Evolutionary conservation across 2,888 invertebrate species (phyloP).

Genomic region (Pasiphila rectangulata): DNA sequence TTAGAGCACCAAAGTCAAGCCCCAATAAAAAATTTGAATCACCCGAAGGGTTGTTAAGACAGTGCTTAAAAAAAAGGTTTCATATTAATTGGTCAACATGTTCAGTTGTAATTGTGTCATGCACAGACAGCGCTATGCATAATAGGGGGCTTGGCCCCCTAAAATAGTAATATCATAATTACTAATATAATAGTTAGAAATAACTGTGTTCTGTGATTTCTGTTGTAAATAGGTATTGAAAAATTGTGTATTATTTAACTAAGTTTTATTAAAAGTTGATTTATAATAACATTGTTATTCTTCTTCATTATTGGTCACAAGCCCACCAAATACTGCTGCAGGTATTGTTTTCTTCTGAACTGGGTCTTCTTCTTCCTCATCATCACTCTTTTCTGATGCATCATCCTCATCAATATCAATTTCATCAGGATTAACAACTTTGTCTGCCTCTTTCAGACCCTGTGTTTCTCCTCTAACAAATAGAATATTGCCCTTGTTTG

Average conservation of each 20-base stretch:
- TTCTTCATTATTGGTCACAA: constrained; percentile 65
- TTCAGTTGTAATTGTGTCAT: neutral
- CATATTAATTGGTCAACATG: too few species aligned
- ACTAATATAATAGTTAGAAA: constrained; percentile 33
- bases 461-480: constrained; percentile 94
- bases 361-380: constrained; percentile 82
- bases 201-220: constrained; percentile 63
- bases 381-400: constrained; percentile 82
- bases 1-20: too few species aligned
- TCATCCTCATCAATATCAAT: constrained; percentile 89
- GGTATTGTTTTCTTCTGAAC: constrained; percentile 93
- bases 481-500: constrained; percentile 84
- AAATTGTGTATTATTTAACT: constrained; percentile 55
- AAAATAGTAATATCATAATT: constrained; percentile 13
- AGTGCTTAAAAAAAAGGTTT: too few species aligned
- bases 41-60: too few species aligned
- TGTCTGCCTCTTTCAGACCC: constrained; percentile 84
- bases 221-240: constrained; percentile 59
- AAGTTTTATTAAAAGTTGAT: constrained; percentile 60
- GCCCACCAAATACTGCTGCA: constrained; percentile 93
- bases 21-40: too few species aligned
- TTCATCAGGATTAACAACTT: constrained; percentile 92
- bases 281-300: constrained; percentile 40
- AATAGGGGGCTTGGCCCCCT: too few species aligned
- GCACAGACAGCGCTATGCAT: too few species aligned